Evolutionary conservation across 2,888 invertebrate genomes (phyloP).

Genomic region (Drepana falcataria): DNA sequence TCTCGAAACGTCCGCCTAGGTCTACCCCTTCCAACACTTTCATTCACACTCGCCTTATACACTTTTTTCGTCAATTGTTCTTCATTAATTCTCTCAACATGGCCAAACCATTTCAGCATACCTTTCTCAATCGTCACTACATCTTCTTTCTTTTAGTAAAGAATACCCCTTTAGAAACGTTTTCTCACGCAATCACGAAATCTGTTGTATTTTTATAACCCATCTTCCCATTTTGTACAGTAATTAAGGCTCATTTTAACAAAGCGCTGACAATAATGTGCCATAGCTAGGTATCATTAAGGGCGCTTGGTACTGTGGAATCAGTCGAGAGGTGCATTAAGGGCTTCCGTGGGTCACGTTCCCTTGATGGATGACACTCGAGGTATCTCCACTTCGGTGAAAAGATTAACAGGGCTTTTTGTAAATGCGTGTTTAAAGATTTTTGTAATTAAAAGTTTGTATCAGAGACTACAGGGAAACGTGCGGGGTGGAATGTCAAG

Average conservation of each 20-base stretch:
- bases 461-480: neutral
- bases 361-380: constrained; percentile 6
- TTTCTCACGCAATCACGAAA: too few species aligned
- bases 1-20: too few species aligned
- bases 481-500: neutral
- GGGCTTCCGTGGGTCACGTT: constrained; percentile 4
- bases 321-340: constrained; percentile 1
- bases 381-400: neutral
- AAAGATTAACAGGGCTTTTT: neutral
- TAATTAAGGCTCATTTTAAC: constrained; percentile 13
- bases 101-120: too few species aligned
- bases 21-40: too few species aligned
- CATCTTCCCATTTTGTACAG: neutral
- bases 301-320: constrained; percentile 2
- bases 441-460: neutral
- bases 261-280: constrained; percentile 10
- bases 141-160: too few species aligned
- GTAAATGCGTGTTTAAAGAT: neutral
- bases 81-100: too few species aligned
- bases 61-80: too few species aligned
- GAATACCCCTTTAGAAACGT: too few species aligned
- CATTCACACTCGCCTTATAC: too few species aligned
- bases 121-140: too few species aligned
- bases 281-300: constrained; percentile 8
- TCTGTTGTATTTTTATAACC: too few species aligned